Evolutionary conservation across 2,797 vertebrate species (phyloP).

Genomic region (Silurus aristotelis): DNA sequence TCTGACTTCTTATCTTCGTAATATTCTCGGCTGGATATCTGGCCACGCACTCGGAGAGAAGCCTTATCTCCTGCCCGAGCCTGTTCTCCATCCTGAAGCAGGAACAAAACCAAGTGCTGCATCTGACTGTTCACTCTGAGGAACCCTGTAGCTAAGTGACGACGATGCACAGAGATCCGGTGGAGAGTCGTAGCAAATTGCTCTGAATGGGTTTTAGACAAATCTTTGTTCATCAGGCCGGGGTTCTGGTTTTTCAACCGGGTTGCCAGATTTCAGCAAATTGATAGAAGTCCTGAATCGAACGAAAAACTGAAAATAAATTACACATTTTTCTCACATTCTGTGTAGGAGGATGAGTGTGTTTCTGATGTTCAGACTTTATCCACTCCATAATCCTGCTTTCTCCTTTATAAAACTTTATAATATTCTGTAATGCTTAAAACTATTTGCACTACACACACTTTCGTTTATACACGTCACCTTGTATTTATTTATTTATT

Average conservation of each 20-base stretch:
- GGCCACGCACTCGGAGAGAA: background rate
- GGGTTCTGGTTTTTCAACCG: background rate
- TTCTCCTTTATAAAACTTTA: background rate
- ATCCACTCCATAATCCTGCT: background rate
- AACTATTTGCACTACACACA: background rate
- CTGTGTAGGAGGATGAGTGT: too few relatives aligned
- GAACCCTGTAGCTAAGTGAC: too few relatives aligned
- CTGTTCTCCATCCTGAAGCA: background rate
- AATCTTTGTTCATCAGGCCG: background rate
- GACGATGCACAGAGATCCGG: background rate
- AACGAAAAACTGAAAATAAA: background rate
- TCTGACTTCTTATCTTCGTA: background rate
- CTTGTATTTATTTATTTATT: too few relatives aligned
- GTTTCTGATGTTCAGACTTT: background rate
- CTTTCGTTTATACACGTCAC: too few relatives aligned
- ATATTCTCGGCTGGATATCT: background rate
- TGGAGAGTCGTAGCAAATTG: background rate
- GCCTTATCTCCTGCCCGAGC: background rate
- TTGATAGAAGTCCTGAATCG: background rate
- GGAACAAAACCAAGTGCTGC: background rate
- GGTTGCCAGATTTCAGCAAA: background rate
- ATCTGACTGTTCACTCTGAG: background rate
- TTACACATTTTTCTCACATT: too few relatives aligned
- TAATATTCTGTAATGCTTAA: background rate
- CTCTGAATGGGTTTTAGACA: background rate